Evolutionary conservation across 2,797 vertebrate genomes (phyloP).

Genomic region (Scarus forsteni): DNA sequence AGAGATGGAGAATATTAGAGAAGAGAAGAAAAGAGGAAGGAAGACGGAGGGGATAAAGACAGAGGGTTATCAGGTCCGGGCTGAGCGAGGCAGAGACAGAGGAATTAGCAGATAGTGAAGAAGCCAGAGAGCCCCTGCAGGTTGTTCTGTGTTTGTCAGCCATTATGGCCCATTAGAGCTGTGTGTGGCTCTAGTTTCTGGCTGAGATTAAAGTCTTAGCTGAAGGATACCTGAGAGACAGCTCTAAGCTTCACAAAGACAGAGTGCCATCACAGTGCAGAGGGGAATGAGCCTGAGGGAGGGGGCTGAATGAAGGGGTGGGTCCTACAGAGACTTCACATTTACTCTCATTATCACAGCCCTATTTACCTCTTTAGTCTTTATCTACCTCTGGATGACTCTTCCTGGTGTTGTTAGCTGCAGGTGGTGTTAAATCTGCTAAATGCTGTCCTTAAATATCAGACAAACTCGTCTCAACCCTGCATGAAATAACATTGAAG

Average conservation of each 20-base stretch:
- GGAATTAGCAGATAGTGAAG: constrained; percentile 68
- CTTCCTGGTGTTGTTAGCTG: background rate
- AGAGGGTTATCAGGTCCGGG: constrained; percentile 35
- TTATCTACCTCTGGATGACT: background rate
- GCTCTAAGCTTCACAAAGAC: constrained; percentile 59
- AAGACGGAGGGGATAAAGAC: constrained; percentile 26
- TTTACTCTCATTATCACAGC: background rate
- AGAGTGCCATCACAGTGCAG: constrained; percentile 47
- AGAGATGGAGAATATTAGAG: constrained; percentile 1
- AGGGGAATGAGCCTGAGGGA: constrained; percentile 34
- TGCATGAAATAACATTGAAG: too few species aligned
- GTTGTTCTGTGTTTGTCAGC: constrained; percentile 63
- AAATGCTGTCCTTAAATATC: too few species aligned
- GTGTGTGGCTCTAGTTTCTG: constrained; percentile 77
- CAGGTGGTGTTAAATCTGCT: too few species aligned
- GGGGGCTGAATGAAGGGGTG: constrained; percentile 19
- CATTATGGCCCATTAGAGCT: constrained; percentile 75
- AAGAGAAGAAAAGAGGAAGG: constrained; percentile 19
- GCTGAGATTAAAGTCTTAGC: constrained; percentile 81
- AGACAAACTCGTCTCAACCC: too few species aligned
- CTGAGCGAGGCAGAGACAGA: constrained; percentile 42
- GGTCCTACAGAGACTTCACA: background rate
- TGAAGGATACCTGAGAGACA: constrained; percentile 74
- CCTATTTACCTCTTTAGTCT: background rate
- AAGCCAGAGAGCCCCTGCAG: constrained; percentile 65